These are phyloP conservation scores for Aptenodytes patagonicus DNA, from an alignment of 2,113 vertebrate species.

Conservation along the genomic window DNA sequence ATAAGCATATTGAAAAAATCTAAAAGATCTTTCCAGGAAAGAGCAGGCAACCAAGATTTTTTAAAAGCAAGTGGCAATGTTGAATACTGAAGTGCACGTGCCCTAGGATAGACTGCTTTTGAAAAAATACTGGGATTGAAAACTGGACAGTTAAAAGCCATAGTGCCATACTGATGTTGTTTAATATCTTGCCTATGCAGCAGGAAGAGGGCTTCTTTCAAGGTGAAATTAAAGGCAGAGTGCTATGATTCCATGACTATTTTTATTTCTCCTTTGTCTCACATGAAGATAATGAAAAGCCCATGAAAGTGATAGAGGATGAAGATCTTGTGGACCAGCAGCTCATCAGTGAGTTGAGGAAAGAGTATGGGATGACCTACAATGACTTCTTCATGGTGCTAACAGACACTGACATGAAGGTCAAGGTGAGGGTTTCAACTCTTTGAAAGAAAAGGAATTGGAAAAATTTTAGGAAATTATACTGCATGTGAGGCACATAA, in stretches of 20 bases:
- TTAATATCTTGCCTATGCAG: neutral
- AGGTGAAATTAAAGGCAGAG: neutral
- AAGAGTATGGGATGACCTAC: slow-evolving; percentile 91
- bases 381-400: slow-evolving; percentile 97
- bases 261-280: slow-evolving; percentile 37
- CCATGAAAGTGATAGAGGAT: slow-evolving; percentile 91
- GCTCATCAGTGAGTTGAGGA: slow-evolving; percentile 91
- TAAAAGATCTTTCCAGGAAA: neutral
- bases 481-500: neutral
- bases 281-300: slow-evolving; percentile 89
- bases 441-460: neutral
- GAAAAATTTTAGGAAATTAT: neutral
- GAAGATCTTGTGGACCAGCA: slow-evolving; percentile 92
- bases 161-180: neutral
- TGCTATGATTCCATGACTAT: neutral
- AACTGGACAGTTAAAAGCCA: neutral
- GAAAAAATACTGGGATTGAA: neutral
- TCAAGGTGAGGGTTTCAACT: slow-evolving; percentile 79
- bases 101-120: neutral
- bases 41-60: neutral
- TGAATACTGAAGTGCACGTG: neutral
- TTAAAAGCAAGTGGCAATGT: neutral
- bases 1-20: neutral
- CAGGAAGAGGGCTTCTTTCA: neutral
- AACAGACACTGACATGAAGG: slow-evolving; percentile 91